phyloP scores from a whole-genome alignment of 2,113 vertebrate species.

The Amblyornis subalaris region DNA sequence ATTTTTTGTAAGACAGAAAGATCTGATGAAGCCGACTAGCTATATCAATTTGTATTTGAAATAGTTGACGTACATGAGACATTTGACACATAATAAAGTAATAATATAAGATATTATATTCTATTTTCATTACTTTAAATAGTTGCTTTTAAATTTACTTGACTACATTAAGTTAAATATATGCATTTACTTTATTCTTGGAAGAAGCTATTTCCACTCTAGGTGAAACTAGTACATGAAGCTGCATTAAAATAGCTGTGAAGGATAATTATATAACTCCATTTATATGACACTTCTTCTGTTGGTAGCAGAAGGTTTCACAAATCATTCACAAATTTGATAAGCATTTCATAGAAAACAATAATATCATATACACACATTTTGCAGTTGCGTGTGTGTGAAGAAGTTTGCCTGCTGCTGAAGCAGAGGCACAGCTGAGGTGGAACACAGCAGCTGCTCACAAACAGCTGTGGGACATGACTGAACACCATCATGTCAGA shows the following conservation, averaged over 20 bases:
- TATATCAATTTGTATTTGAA: neutral
- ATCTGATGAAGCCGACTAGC: neutral
- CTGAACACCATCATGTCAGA: neutral
- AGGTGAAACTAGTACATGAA: neutral
- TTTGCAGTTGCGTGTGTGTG: neutral
- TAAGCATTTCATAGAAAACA: neutral
- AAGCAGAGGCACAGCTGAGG: slow-evolving; percentile 25
- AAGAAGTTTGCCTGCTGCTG: neutral
- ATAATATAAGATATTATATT: neutral
- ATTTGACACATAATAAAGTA: neutral
- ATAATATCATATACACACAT: neutral
- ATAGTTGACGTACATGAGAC: neutral
- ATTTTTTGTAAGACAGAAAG: neutral
- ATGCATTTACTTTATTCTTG: slow-evolving; percentile 29
- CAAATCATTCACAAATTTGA: slow-evolving; percentile 5
- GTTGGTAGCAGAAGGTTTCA: slow-evolving; percentile 21
- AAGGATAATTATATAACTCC: slow-evolving; percentile 30
- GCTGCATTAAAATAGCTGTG: slow-evolving; percentile 12
- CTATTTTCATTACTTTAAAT: slow-evolving; percentile 9
- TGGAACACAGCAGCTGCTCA: neutral
- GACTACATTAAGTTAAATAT: neutral
- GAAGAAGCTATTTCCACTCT: neutral
- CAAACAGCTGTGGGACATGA: neutral
- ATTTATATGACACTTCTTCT: neutral
- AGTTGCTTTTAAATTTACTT: neutral